Percentiles rank a stretch among this genome's conserved stretches.
These are phyloP conservation scores for Leptarthrus brevirostris DNA, from an alignment of 2,888 invertebrate species.

Conservation along the genomic window DNA sequence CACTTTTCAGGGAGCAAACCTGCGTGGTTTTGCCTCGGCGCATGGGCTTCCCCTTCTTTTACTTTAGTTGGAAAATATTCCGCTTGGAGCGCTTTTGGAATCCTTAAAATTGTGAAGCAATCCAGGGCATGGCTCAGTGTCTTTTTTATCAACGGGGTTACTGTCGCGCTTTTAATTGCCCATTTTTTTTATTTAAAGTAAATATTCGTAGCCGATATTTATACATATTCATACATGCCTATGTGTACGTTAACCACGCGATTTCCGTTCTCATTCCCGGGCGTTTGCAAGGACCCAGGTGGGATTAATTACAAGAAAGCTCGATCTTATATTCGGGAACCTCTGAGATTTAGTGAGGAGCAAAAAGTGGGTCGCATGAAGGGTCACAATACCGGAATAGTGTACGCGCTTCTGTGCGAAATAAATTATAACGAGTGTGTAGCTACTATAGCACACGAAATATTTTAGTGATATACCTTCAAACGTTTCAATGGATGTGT, in stretches of 20 bases:
- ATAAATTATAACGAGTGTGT: constrained; percentile 40
- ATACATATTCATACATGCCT: not conserved
- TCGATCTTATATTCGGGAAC: constrained; percentile 32
- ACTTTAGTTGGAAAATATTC: not conserved
- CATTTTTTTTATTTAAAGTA: not conserved
- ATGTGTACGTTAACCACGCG: constrained; percentile 24
- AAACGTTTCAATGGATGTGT: constrained; percentile 6
- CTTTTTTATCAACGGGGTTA: not conserved
- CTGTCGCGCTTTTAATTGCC: not conserved
- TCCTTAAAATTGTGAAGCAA: not conserved
- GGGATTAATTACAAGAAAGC: constrained; percentile 44
- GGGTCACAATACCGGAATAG: constrained; percentile 25
- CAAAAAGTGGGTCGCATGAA: constrained; percentile 25
- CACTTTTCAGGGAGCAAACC: not conserved
- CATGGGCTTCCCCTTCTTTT: not conserved
- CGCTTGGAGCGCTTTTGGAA: not conserved
- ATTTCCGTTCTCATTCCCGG: constrained; percentile 31
- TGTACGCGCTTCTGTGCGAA: constrained; percentile 26
- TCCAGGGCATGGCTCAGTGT: constrained; percentile 13
- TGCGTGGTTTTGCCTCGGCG: not conserved
- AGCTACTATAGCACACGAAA: not conserved
- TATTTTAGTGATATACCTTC: not conserved
- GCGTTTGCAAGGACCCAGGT: constrained; percentile 22
- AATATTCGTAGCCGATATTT: not conserved
- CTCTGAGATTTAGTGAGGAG: constrained; percentile 1